phyloP scores from a whole-genome alignment of 1,140 invertebrate species.

The Scaptomyza pallida region DNA sequence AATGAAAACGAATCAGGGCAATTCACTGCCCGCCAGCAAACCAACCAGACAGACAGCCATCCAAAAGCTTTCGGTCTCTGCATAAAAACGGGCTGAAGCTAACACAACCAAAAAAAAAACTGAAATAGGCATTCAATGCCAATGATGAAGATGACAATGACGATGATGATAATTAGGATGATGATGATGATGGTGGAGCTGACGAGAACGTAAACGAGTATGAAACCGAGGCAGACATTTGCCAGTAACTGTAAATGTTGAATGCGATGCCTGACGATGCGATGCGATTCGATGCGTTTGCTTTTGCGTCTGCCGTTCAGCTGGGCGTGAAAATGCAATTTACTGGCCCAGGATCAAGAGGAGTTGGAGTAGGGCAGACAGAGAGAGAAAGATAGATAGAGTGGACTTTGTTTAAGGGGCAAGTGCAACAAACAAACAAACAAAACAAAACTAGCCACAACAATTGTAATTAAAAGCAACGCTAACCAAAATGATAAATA shows the following conservation, averaged over 20 bases:
- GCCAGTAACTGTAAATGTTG: slow-evolving; percentile 51
- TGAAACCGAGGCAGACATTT: slow-evolving; percentile 21
- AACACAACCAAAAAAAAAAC: slow-evolving; percentile 10
- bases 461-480: slow-evolving; percentile 75
- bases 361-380: background rate
- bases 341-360: slow-evolving; percentile 49
- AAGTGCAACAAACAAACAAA: slow-evolving; percentile 37
- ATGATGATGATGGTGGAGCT: slow-evolving; percentile 10
- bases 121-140: slow-evolving; percentile 37
- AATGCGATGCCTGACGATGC: slow-evolving; percentile 41
- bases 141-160: slow-evolving; percentile 40
- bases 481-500: slow-evolving; percentile 66
- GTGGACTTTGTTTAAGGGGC: slow-evolving; percentile 22
- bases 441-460: slow-evolving; percentile 52
- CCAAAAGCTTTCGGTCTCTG: slow-evolving; percentile 4
- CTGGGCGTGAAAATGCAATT: slow-evolving; percentile 74
- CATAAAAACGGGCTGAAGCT: background rate
- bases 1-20: slow-evolving; percentile 66
- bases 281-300: slow-evolving; percentile 15
- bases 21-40: slow-evolving; percentile 36
- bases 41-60: background rate
- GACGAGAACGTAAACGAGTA: background rate
- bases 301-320: slow-evolving; percentile 43
- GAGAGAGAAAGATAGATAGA: background rate
- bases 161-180: slow-evolving; percentile 4